Base-by-base conservation (phyloP, 2,888 invertebrate genomes). In the Hofmannophila pseudospretella region DNA sequence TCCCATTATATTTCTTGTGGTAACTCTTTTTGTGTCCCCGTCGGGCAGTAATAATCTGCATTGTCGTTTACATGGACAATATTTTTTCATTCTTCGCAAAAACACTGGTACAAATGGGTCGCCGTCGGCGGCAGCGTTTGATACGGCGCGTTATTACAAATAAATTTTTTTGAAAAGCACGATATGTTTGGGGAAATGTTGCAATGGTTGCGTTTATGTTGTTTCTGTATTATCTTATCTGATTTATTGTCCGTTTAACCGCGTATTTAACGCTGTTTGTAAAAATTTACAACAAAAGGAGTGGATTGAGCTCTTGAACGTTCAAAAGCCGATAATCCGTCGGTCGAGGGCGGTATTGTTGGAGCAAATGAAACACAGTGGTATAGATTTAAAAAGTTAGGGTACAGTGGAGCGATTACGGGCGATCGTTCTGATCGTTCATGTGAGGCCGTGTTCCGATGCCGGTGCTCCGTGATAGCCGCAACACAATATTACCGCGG, bases 1-100 rank as follows among this genome's bases (percentile, higher is more conserved):
- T 45, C 51, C 54, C 54, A 65, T 62, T 60, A 66, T 65, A 58
- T 67, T 70, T 66, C 70, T 72, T 69, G 54, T 67, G 30, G 58
- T 58, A 58, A 65, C 70, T 66, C 68, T 71, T 68, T 70, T 73
- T 67, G 63, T 54, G 68, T 76, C 76, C 73, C 78, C 59, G 46
- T 45, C 53, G 74, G 67, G 62, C 65, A 70, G 67, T 79, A 71
- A 74, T 78, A 78, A 76, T 78, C 72, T 79, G 72, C 74, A 76
- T 75, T 66, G 68, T 72, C 71, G 67, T 78, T 78, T 73, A 71
- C 67, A 74, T 72, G 67, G 60, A 57, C 64, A 54, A 74, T 77
- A 75, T 76, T 74, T 75, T 77, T 74, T 71, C 70, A 74, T 71
- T 70, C 60, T 57, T 64, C 55, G 61, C 62, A 71, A 71, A 75